Evolutionary conservation across 64 coral and sea anemone species (phyloP).

Genomic region (Porites australiensis): DNA sequence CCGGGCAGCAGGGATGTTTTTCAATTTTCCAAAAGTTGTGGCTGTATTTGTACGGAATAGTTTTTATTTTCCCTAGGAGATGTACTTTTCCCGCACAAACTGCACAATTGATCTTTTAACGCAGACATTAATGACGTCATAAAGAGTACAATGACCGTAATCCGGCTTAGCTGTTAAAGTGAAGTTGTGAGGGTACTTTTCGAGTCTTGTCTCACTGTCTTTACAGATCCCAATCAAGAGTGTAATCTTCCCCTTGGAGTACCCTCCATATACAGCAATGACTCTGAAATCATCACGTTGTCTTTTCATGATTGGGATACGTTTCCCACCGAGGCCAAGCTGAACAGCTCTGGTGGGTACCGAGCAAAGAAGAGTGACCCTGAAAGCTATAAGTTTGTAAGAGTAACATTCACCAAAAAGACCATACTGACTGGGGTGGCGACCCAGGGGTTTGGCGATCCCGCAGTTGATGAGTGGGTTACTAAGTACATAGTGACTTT

Average conservation of each 20-base stretch:
- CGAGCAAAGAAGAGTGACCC: neutral
- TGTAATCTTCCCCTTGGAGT: neutral
- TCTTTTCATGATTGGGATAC: neutral
- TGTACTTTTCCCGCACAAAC: too few relatives aligned
- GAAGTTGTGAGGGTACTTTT: too few relatives aligned
- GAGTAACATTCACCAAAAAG: constrained; percentile 3
- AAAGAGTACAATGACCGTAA: too few relatives aligned
- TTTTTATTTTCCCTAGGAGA: too few relatives aligned
- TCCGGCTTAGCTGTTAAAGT: too few relatives aligned
- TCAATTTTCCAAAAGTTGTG: too few relatives aligned
- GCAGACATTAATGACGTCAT: too few relatives aligned
- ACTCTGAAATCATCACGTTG: fast-evolving
- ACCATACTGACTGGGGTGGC: constrained; percentile 59
- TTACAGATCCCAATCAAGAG: fast-evolving
- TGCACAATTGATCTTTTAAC: too few relatives aligned
- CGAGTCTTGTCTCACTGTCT: too few relatives aligned
- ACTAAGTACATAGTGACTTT: constrained; percentile 8
- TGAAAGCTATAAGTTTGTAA: neutral
- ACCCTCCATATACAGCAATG: neutral
- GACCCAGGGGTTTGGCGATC: constrained; percentile 55
- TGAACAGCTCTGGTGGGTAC: constrained; percentile 20
- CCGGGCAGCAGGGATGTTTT: too few relatives aligned
- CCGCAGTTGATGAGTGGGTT: constrained; percentile 29
- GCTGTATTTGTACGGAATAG: too few relatives aligned
- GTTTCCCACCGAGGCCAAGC: neutral